Base-by-base conservation (phyloP, 2,888 invertebrate genomes). In the Orgyia antiqua region DNA sequence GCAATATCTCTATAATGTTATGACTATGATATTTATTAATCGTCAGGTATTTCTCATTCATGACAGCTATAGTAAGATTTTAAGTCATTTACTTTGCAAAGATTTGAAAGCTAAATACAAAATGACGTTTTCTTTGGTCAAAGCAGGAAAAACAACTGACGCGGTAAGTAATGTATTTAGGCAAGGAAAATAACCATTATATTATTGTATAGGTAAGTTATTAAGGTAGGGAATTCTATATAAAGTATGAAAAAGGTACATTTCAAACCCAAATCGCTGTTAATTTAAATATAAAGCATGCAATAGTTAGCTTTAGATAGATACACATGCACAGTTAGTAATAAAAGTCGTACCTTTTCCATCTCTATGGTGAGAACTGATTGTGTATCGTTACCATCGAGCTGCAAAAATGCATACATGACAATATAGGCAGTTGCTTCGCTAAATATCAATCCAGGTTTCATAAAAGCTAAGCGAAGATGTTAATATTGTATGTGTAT, bases 381-480 rank as follows among this genome's bases (percentile, higher is more conserved):
- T 76, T 83, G 84, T 76, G 83, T 75, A 70, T 76, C 73, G 74
- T 71, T 82, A 82, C 71, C 86, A 84, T 78, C 80, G 86, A 78
- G 86, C 87, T 87, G 87, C 77, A 87, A 87, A 87, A 84, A 84
- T 63, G 84, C 76, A 82, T 83, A 82, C 66, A 82, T 62, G 70
- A 73, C 71, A 67, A 36, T 61, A 49, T 45, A 62, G 51, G 53
- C 51, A 56, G 58, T 62, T 64, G 69, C 64, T 58, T 62, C 39
- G 68, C 64, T 64, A 66, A 68, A 51, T 4, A 11, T 23, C 51
- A 51, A 44, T 56, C 55, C 42, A 64, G 55, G 56, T 54, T 55
- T 51, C 41, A 45, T 40, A 57, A 48, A 48, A 48, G 50, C 48
- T 42, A 74, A 72, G 68, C 68, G 41, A 65, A 66, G 62, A 54